Conservation (phyloP, 2,113 vertebrate species). For the Paraplagusia blochii region DNA sequence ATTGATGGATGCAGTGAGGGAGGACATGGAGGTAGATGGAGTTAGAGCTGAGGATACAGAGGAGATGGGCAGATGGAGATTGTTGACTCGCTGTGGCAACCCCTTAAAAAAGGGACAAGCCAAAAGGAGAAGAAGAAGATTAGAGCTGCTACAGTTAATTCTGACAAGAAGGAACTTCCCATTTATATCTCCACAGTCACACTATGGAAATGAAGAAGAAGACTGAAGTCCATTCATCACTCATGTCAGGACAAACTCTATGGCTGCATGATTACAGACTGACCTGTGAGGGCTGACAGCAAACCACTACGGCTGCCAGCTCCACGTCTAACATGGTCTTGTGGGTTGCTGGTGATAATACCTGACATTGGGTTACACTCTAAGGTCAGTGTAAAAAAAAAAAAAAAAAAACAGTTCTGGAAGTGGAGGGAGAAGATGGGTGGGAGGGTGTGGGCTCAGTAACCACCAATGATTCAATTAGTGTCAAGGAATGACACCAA, state of each 20-base stretch:
- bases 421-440: background rate
- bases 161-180: too few relatives aligned
- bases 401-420: background rate
- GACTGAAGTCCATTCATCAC: constrained; percentile 50
- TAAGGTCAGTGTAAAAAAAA: constrained; percentile 28
- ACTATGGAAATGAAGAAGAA: constrained; percentile 25
- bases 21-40: too few relatives aligned
- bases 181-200: background rate
- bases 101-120: too few relatives aligned
- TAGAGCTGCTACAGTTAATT: too few relatives aligned
- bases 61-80: too few relatives aligned
- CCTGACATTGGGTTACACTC: constrained; percentile 34
- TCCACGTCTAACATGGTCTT: constrained; percentile 22
- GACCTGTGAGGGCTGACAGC: constrained; percentile 6
- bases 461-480: too few relatives aligned
- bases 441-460: background rate
- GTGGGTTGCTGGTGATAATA: constrained; percentile 51
- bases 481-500: too few relatives aligned
- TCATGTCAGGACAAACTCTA: constrained; percentile 21
- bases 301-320: background rate
- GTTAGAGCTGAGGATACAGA: too few relatives aligned
- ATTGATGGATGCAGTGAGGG: too few relatives aligned
- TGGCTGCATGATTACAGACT: constrained; percentile 11
- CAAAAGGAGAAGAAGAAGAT: too few relatives aligned
- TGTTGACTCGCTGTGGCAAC: too few relatives aligned